phyloP scores from a whole-genome alignment of 2,797 vertebrate genomes.

The Gallinago solitaria region DNA sequence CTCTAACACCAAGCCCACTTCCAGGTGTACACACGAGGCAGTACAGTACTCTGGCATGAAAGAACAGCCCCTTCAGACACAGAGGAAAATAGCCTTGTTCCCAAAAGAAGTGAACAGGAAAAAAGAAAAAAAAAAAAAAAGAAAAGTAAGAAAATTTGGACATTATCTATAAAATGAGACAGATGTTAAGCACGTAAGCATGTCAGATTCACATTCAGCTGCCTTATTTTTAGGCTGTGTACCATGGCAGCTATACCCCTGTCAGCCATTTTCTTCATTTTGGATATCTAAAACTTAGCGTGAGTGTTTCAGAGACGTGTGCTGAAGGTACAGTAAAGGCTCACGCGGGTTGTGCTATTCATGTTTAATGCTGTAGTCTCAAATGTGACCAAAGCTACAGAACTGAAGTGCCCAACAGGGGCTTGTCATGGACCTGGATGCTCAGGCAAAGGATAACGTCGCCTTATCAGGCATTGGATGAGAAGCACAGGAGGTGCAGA shows the following conservation, averaged over 20 bases:
- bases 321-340: background rate
- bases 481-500: background rate
- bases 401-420: background rate
- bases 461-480: background rate
- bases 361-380: background rate
- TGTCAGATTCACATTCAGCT: too few species aligned
- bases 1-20: background rate
- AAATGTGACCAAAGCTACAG: background rate
- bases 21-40: background rate
- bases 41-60: background rate
- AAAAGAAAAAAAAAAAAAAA: background rate
- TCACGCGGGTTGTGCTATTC: background rate
- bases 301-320: too few species aligned
- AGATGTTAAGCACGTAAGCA: background rate
- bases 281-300: too few species aligned
- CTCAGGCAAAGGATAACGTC: background rate
- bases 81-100: background rate
- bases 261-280: too few species aligned
- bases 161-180: background rate
- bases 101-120: background rate
- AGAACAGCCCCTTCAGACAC: background rate
- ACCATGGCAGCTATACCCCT: too few species aligned
- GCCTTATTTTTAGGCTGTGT: too few species aligned
- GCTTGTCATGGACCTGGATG: background rate
- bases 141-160: fast-evolving